Evolutionary conservation across 2,888 invertebrate genomes (phyloP).

Genomic region (Monoplex corrugatus): DNA sequence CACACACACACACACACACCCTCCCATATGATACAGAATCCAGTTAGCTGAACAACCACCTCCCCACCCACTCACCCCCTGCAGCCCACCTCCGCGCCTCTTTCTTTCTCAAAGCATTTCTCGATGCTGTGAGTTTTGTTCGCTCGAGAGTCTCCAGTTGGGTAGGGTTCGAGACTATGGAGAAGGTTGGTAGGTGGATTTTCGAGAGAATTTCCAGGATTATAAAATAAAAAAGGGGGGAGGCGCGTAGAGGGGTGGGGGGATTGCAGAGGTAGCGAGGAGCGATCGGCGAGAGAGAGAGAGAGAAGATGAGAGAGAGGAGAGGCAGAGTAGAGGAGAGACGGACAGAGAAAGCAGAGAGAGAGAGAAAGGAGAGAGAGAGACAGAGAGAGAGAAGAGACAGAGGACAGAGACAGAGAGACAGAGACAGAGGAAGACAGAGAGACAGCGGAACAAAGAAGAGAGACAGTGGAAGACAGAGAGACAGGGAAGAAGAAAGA

Average conservation of each 20-base stretch:
- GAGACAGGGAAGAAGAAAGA: too few relatives aligned
- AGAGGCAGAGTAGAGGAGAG: not conserved
- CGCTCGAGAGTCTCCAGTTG: too few relatives aligned
- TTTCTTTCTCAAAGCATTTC: too few relatives aligned
- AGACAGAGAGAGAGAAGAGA: not conserved
- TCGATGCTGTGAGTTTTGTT: too few relatives aligned
- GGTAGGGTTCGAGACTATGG: too few relatives aligned
- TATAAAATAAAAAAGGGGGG: not conserved
- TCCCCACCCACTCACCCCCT: too few relatives aligned
- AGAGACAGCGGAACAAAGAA: not conserved
- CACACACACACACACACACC: not conserved
- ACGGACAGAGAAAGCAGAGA: not conserved
- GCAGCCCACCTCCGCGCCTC: too few relatives aligned
- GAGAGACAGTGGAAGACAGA: too few relatives aligned
- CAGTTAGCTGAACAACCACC: not conserved
- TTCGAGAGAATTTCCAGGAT: not conserved
- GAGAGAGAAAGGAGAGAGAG: too few relatives aligned
- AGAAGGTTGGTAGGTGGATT: too few relatives aligned
- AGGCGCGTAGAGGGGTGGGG: not conserved
- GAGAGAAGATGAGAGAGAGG: not conserved
- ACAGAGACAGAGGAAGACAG: not conserved
- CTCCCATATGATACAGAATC: not conserved
- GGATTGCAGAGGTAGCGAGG: not conserved
- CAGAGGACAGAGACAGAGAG: not conserved
- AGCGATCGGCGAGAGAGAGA: not conserved